Percentiles rank a stretch among this genome's conserved stretches.
These are phyloP conservation scores for Cacatua alba DNA, from an alignment of 2,113 vertebrate species.

Conservation along the genomic window DNA sequence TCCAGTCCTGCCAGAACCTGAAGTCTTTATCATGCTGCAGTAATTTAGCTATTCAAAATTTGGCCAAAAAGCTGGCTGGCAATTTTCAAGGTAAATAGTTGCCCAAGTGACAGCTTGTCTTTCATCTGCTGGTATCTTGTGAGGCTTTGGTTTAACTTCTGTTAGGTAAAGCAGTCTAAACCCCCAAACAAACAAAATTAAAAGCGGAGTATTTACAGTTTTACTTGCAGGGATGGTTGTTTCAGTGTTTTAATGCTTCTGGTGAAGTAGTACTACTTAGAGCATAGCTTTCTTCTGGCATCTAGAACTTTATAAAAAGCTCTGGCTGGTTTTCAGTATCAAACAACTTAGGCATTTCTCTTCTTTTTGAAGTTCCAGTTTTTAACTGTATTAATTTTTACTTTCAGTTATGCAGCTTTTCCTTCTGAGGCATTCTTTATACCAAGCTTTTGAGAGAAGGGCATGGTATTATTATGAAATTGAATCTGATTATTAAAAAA, in stretches of 20 bases:
- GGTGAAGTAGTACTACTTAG: not conserved
- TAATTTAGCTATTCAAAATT: not conserved
- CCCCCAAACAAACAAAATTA: not conserved
- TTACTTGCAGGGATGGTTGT: not conserved
- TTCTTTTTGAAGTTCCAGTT: not conserved
- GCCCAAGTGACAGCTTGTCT: not conserved
- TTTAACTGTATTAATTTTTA: not conserved
- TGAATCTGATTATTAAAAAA: not conserved
- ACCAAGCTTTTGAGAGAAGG: not conserved
- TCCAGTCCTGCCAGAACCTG: not conserved
- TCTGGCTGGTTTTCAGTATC: not conserved
- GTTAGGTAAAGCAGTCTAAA: not conserved
- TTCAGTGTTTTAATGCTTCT: not conserved
- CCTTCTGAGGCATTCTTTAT: not conserved
- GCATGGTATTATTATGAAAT: not conserved
- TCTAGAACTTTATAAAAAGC: not conserved
- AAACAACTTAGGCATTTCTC: not conserved
- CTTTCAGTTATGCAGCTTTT: not conserved
- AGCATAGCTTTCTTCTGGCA: not conserved
- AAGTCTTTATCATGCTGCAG: not conserved
- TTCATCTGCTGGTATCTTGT: not conserved
- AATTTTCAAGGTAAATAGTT: conserved; percentile 19
- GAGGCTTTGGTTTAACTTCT: not conserved
- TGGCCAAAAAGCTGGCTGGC: not conserved
- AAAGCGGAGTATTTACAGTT: not conserved